Conservation (phyloP, 2,888 invertebrate genomes). For the Prenolepis imparis region DNA sequence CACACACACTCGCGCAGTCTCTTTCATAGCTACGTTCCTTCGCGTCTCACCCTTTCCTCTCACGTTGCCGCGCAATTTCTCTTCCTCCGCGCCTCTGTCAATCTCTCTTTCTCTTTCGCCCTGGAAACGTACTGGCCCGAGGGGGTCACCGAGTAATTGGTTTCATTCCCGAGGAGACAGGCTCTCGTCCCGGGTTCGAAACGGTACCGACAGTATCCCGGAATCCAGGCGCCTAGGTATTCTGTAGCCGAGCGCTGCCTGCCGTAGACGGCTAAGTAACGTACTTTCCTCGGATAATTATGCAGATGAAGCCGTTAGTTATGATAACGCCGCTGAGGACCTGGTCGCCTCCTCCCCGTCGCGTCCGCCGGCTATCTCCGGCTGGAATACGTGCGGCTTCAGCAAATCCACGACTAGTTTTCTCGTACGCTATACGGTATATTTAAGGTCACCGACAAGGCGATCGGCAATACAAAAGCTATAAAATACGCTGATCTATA, state of each 20-base stretch:
- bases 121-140: constrained; percentile 77
- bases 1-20: constrained; percentile 11
- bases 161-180: constrained; percentile 85
- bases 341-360: constrained; percentile 52
- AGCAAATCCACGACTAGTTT: constrained; percentile 51
- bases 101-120: constrained; percentile 67
- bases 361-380: constrained; percentile 76
- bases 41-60: constrained; percentile 48
- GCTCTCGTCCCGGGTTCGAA: constrained; percentile 78
- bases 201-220: constrained; percentile 65
- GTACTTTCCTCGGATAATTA: constrained; percentile 84
- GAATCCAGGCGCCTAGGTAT: constrained; percentile 66
- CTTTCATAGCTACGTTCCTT: constrained; percentile 40
- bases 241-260: constrained; percentile 61
- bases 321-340: constrained; percentile 81
- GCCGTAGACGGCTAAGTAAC: constrained; percentile 78
- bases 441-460: not conserved
- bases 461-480: not conserved
- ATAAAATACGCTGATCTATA: not conserved
- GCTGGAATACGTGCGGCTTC: constrained; percentile 30
- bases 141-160: constrained; percentile 85
- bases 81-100: constrained; percentile 51
- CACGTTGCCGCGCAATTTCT: constrained; percentile 46
- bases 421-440: not conserved
- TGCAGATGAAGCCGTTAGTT: constrained; percentile 85